Evolutionary conservation across 2,113 vertebrate genomes (phyloP), one percentile per base, ranked within the genome.

Genomic region (Thunnus maccoyii): DNA sequence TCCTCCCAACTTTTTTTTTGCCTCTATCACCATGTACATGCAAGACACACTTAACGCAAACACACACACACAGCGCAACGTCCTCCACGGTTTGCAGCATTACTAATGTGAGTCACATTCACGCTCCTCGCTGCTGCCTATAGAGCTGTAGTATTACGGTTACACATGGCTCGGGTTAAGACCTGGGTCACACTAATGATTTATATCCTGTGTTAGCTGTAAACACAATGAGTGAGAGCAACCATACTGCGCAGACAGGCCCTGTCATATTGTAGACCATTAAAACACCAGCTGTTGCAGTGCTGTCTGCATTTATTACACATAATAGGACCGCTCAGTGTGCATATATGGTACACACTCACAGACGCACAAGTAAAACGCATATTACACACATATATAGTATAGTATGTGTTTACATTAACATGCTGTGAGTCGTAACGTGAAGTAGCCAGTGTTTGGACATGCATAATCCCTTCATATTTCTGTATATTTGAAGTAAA

Each of bases 241-340:
- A 66, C 47, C 82, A 57, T 50, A 64, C 76, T 82, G 78, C 52
- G 48, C 52, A 58, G 61, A 56, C 54, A 67, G 60, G 30, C 63
- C n/a, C 46, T 3, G 66, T 76, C 86, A 61, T 84, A 80, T 80
- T 88, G 85, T 75, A 86, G 75, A 78, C 58, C 88, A 83, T 90
- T 84, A 88, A 82, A 89, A 74, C 80, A 83, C 76, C 92, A 92
- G 91, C 91, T 91, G 87, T 78, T 87, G 52, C 74, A 73, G 57
- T 58, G 13, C 73, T 80, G 82, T 86, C 80, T 77, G 57, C 73
- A 86, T 86, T 88, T 73, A 89, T 86, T 84, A 78, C 66, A 78
- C 80, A 89, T 84, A 89, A 90, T 68, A 56, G 80, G 32, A 60
- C 66, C 13, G 72, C 88, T 89, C 76, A 80, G 20, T 32, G 65